Evolutionary conservation across 1,140 invertebrate genomes (phyloP).

Genomic region (Ostrea denselamellosa): DNA sequence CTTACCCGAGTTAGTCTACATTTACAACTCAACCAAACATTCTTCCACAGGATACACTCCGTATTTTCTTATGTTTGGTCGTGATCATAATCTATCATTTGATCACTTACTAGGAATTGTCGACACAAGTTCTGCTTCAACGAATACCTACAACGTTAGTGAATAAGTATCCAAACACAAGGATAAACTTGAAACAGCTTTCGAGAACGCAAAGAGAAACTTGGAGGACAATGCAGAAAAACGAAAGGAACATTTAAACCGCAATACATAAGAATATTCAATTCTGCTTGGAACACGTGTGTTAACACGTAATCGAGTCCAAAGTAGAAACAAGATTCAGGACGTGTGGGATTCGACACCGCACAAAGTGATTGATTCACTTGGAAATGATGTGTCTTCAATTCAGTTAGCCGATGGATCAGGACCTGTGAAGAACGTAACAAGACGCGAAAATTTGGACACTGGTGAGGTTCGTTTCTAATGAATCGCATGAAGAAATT

Average conservation of each 20-base stretch:
- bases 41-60: constrained; percentile 37
- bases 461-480: too few relatives aligned
- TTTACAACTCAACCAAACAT: constrained; percentile 45
- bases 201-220: neutral
- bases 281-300: constrained; percentile 38
- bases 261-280: neutral
- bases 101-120: constrained; percentile 30
- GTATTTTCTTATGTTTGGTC: constrained; percentile 37
- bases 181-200: neutral
- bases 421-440: neutral
- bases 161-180: neutral
- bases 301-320: too few relatives aligned
- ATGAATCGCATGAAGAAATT: too few relatives aligned
- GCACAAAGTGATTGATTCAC: neutral
- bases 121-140: neutral
- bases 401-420: constrained; percentile 4
- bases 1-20: neutral
- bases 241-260: neutral
- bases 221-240: constrained; percentile 14
- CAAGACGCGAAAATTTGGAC: neutral
- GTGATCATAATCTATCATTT: constrained; percentile 14
- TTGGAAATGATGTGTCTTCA: neutral
- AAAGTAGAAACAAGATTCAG: constrained; percentile 27
- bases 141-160: too few relatives aligned
- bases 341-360: constrained; percentile 20